Evolutionary conservation across 2,888 invertebrate genomes (phyloP).

Genomic region (Zygogramma bicolorata): DNA sequence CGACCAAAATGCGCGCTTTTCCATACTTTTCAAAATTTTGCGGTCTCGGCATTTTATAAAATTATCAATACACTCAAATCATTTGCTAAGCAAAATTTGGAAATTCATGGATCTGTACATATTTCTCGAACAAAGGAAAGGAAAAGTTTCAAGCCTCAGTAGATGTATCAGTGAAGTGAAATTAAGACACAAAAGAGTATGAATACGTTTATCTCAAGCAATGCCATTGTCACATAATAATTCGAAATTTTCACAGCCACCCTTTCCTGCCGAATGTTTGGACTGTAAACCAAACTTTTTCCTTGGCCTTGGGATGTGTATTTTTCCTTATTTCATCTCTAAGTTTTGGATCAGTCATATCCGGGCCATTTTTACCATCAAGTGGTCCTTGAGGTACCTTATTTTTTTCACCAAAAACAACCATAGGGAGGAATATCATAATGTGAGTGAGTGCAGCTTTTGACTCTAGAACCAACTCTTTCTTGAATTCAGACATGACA

Average conservation of each 20-base stretch:
- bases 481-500: slow-evolving; percentile 60
- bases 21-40: no score
- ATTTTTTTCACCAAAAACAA: slow-evolving; percentile 41
- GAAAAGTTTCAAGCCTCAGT: no score
- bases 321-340: not conserved
- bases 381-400: not conserved
- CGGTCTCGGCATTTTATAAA: no score
- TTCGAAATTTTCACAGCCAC: not conserved
- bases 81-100: no score
- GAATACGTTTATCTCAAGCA: no score
- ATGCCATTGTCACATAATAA: no score
- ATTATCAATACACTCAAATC: no score
- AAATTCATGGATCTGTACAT: no score
- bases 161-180: no score
- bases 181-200: no score
- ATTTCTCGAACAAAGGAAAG: no score
- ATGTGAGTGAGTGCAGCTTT: slow-evolving; percentile 61
- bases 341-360: not conserved
- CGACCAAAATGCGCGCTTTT: no score
- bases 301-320: not conserved
- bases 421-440: slow-evolving; percentile 60
- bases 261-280: not conserved
- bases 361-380: not conserved
- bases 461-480: slow-evolving; percentile 62
- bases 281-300: not conserved